These are phyloP conservation scores for Pao palembangensis DNA, from an alignment of 2,113 vertebrate genomes.

Conservation along the genomic window DNA sequence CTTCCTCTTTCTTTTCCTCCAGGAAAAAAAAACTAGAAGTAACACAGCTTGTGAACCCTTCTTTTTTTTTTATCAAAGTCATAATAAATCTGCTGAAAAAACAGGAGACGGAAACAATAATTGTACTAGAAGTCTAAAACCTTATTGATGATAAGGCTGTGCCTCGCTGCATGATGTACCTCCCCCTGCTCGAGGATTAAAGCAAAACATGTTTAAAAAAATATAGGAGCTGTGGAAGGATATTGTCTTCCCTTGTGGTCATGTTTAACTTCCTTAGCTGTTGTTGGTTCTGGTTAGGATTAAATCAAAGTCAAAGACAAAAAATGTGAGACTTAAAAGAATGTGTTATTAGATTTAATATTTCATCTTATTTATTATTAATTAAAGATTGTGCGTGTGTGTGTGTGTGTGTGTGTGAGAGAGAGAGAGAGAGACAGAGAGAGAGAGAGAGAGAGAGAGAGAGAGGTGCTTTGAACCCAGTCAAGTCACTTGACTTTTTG, in stretches of 20 bases:
- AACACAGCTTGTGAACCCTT: constrained; percentile 1
- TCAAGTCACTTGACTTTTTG: constrained; percentile 75
- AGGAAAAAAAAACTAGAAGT: constrained; percentile 19
- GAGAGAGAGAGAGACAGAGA: no score
- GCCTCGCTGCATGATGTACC: constrained; percentile 15
- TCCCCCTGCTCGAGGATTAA: constrained; percentile 28
- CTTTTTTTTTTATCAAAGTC: constrained; percentile 19
- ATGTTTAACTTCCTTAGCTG: constrained; percentile 60
- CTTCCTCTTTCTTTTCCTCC: constrained; percentile 14
- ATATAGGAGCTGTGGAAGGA: constrained; percentile 34
- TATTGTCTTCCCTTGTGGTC: constrained; percentile 57
- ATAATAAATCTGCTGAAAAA: constrained; percentile 25
- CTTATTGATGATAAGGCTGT: constrained; percentile 18
- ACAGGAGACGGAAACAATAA: background rate
- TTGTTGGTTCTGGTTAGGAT: constrained; percentile 54
- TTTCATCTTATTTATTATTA: background rate
- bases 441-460: constrained; percentile 10
- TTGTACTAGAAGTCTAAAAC: constrained; percentile 11
- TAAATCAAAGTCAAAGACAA: constrained; percentile 55
- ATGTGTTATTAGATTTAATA: no score
- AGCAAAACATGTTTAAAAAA: constrained; percentile 25
- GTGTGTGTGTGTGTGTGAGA: constrained; percentile 12
- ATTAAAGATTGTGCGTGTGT: constrained; percentile 26
- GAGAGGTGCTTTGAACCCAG: constrained; percentile 62
- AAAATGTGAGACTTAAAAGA: constrained; percentile 52